phyloP scores from a whole-genome alignment of 2,888 invertebrate genomes.

The Griposia aprilina region DNA sequence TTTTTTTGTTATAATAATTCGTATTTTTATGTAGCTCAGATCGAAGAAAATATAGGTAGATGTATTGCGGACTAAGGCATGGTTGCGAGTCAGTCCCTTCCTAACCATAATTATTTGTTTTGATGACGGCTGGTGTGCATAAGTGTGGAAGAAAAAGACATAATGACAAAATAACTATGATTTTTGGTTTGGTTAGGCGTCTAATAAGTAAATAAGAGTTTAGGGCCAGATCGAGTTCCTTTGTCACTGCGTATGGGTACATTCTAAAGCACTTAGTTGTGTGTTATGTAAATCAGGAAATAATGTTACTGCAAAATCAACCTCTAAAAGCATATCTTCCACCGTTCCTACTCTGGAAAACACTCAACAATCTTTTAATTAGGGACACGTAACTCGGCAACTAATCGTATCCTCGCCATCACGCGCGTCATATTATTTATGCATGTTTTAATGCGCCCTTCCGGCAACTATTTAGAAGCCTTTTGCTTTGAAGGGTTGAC shows the following conservation, averaged over 20 bases:
- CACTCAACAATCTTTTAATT: background rate
- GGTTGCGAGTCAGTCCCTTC: background rate
- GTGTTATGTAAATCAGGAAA: background rate
- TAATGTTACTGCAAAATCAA: no score
- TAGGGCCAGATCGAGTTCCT: background rate
- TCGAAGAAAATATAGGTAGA: background rate
- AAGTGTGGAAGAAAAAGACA: no score
- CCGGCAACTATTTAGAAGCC: background rate
- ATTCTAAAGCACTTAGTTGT: background rate
- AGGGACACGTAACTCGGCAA: background rate
- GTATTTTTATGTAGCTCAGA: conserved; percentile 4
- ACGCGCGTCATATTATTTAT: conserved; percentile 9
- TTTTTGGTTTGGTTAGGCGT: background rate
- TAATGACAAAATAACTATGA: background rate
- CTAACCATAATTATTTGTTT: background rate
- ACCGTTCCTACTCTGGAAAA: background rate
- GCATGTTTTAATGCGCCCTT: conserved; percentile 34
- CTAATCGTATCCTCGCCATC: background rate
- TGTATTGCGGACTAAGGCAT: background rate
- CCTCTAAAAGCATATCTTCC: background rate
- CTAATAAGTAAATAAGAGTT: no score
- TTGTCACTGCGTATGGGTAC: background rate
- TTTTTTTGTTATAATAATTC: conserved; percentile 8
- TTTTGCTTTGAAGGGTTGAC: conserved; percentile 21
- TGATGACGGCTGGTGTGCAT: background rate